phyloP scores from a whole-genome alignment of 2,888 invertebrate genomes.

The Acleris holmiana region DNA sequence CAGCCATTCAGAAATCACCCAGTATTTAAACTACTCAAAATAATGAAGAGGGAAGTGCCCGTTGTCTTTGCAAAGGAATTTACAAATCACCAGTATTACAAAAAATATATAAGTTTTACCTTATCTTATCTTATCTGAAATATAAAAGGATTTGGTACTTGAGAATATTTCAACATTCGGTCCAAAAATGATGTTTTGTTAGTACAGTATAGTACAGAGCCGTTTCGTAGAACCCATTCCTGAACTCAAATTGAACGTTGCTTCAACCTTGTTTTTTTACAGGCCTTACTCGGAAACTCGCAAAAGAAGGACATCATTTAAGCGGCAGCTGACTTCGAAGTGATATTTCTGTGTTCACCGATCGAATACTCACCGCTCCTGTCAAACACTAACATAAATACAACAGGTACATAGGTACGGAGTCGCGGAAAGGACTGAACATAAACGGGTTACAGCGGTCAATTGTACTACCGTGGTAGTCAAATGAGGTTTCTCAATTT shows the following conservation, averaged over 20 bases:
- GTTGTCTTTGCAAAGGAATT: too few species aligned
- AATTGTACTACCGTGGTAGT: neutral
- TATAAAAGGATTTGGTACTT: too few species aligned
- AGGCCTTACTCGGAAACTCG: slow-evolving; percentile 76
- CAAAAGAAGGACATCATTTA: slow-evolving; percentile 77
- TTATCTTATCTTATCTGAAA: too few species aligned
- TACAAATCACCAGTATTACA: too few species aligned
- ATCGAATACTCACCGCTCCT: slow-evolving; percentile 48
- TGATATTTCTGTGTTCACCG: slow-evolving; percentile 9
- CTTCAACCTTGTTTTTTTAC: slow-evolving; percentile 47
- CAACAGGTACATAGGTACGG: neutral
- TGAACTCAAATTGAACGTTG: neutral
- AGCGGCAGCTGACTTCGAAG: slow-evolving; percentile 33
- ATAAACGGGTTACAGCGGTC: neutral
- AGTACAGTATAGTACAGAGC: too few species aligned
- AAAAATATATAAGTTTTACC: too few species aligned
- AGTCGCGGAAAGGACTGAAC: neutral
- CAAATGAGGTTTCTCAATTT: slow-evolving; percentile 9
- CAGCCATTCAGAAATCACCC: too few species aligned
- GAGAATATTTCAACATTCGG: too few species aligned
- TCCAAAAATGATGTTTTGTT: too few species aligned
- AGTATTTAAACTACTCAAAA: too few species aligned
- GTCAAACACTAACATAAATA: slow-evolving; percentile 47
- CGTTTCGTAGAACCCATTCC: too few species aligned
- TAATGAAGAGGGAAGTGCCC: too few species aligned